Evolutionary conservation across 1,140 invertebrate genomes (phyloP).

Genomic region (Drosophila carrolli): DNA sequence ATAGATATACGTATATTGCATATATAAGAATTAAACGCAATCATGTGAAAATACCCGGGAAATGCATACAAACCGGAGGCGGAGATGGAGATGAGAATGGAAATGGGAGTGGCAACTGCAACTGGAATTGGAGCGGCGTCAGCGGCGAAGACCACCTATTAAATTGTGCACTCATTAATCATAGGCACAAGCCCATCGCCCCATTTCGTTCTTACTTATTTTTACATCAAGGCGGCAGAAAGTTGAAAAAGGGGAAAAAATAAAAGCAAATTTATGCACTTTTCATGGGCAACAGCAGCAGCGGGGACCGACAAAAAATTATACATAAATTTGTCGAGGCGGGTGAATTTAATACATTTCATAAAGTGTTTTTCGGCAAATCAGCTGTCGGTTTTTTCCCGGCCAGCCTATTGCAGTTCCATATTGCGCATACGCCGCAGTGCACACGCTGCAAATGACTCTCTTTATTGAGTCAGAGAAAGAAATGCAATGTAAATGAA

Average conservation of each 20-base stretch:
- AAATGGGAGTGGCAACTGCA: conserved; percentile 14
- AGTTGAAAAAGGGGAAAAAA: conserved; percentile 52
- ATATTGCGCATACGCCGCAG: conserved; percentile 71
- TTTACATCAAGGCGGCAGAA: conserved; percentile 37
- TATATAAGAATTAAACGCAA: conserved; percentile 74
- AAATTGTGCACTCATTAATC: conserved; percentile 81
- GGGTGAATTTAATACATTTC: conserved; percentile 71
- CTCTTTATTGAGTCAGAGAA: conserved; percentile 41
- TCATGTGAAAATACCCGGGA: conserved; percentile 76
- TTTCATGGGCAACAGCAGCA: conserved; percentile 47
- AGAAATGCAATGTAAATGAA: conserved; percentile 33
- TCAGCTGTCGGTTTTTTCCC: conserved; percentile 30
- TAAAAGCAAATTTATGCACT: conserved; percentile 78
- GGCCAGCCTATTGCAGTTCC: conserved; percentile 48
- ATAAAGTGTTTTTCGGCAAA: conserved; percentile 61
- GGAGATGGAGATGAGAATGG: conserved; percentile 12
- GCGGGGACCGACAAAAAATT: conserved; percentile 32
- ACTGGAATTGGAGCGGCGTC: conserved; percentile 11
- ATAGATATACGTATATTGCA: conserved; percentile 36
- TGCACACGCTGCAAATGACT: conserved; percentile 62
- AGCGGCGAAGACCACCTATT: conserved; percentile 72
- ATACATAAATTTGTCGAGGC: conserved; percentile 39
- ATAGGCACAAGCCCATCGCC: conserved; percentile 45
- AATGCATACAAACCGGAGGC: conserved; percentile 52
- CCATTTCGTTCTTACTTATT: conserved; percentile 55